Evolutionary conservation across 2,888 invertebrate genomes (phyloP).

Genomic region (Eupeodes latifasciatus): DNA sequence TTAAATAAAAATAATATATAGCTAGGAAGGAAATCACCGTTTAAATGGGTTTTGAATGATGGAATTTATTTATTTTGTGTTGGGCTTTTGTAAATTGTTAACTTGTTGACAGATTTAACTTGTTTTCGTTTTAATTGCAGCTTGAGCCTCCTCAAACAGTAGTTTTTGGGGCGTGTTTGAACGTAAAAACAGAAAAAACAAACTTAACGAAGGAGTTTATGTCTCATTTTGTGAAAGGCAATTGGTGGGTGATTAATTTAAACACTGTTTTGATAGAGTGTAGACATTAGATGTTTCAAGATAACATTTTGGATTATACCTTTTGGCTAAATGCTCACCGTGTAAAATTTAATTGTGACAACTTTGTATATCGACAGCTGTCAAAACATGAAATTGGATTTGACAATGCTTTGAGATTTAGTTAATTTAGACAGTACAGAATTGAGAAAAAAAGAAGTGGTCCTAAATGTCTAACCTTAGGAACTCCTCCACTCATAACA

Average conservation of each 20-base stretch:
- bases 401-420: no score
- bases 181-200: no score
- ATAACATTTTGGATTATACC: background rate
- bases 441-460: no score
- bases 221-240: background rate
- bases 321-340: no score
- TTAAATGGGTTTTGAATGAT: background rate
- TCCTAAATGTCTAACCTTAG: no score
- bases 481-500: no score
- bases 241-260: background rate
- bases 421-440: no score
- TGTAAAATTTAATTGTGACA: no score
- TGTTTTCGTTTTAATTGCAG: background rate
- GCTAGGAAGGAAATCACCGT: slow-evolving; percentile 16
- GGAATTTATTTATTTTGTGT: background rate
- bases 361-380: no score
- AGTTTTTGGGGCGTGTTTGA: slow-evolving; percentile 14
- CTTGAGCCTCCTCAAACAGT: background rate
- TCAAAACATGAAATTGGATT: no score
- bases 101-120: slow-evolving; percentile 5
- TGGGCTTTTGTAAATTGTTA: slow-evolving; percentile 4
- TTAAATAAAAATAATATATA: background rate
- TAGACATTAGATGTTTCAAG: background rate
- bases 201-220: background rate
- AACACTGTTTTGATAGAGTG: background rate